Base-by-base conservation (phyloP, 2,888 invertebrate genomes). In the Tromatobia lineatoria region DNA sequence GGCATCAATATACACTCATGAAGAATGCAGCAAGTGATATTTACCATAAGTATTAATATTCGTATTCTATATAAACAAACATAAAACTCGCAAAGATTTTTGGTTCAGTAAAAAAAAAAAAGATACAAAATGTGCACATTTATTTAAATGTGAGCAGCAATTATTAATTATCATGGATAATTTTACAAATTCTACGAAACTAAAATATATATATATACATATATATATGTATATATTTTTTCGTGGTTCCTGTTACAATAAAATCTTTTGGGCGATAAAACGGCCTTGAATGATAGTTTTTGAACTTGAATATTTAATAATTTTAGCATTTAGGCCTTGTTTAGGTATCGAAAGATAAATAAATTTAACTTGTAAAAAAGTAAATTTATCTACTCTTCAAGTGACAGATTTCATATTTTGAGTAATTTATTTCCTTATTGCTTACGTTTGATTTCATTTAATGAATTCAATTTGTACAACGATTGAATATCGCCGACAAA, bases 1-100 rank as follows among this genome's bases (percentile, higher is more conserved):
- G 64, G 67, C 66, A 67, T 80, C 66, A 20, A 23, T 52, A 47
- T 74, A 52, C 61, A 78, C 57, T 42, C 66, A 25, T 61, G 71
- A 79, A 20, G 50, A 77, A 80, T 71, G 57, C 75, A 75, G 57
- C 69, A 78, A 86, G 82, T 86, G 85, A 85, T 84, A 86, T 84
- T 86, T 80, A 78, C 77, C 59, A 80, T 82, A 84, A 86, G 86
- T 82, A 80, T 82, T 82, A 50, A 82, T 61, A 67, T 47, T 78
- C 77, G 67, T 82, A 82, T 45, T 73, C 10, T n/a, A 50, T 34
- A 69, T 67, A n/a, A 73, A 42, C 23, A 70, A 23, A 52, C 61
- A 70, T n/a, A 69, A n/a, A 73, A 25, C 67, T 74, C 50, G 73
- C 73, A 82, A 67, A 29, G 52, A 54, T 34, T 52, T 42, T 76